These are phyloP conservation scores for Spinibarbus caldwelli DNA, from an alignment of 2,797 vertebrate species.

Conservation along the genomic window DNA sequence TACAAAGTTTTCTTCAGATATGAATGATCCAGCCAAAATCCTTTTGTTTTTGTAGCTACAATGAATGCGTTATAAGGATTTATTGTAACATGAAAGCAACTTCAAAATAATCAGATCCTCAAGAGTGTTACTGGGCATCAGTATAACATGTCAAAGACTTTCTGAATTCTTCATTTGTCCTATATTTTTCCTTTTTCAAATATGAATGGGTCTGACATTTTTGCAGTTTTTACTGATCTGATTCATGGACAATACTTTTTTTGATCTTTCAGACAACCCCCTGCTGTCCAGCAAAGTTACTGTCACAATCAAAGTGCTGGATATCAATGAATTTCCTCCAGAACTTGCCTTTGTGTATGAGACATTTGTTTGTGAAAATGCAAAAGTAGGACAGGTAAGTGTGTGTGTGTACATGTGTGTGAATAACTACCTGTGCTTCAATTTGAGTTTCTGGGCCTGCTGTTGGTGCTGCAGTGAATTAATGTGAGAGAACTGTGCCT, in stretches of 20 bases:
- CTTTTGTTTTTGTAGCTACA: not conserved
- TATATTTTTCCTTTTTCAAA: not conserved
- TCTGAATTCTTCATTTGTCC: not conserved
- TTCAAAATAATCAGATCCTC: slow-evolving; percentile 4
- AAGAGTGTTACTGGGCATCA: not conserved
- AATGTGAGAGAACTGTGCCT: slow-evolving; percentile 36
- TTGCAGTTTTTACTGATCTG: slow-evolving; percentile 5
- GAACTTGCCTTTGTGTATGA: slow-evolving; percentile 86
- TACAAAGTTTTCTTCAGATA: not conserved
- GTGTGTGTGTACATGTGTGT: slow-evolving; percentile 33
- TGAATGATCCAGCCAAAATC: not conserved
- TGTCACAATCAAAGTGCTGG: slow-evolving; percentile 85
- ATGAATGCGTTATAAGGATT: not conserved
- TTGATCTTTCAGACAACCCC: slow-evolving; percentile 82
- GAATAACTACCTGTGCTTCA: slow-evolving; percentile 24
- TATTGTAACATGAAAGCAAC: not conserved
- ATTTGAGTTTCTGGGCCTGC: slow-evolving; percentile 28
- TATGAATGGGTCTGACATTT: not conserved
- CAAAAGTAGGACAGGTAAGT: slow-evolving; percentile 88
- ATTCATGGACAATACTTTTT: slow-evolving; percentile 36
- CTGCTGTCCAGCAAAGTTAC: slow-evolving; percentile 84
- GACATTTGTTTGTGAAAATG: slow-evolving; percentile 89
- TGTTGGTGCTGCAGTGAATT: slow-evolving; percentile 25
- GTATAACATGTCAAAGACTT: not conserved
- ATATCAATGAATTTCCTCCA: slow-evolving; percentile 94